Evolutionary conservation across 2,888 invertebrate genomes (phyloP), one percentile per base, ranked within the genome.

Genomic region (Norana najaformis): DNA sequence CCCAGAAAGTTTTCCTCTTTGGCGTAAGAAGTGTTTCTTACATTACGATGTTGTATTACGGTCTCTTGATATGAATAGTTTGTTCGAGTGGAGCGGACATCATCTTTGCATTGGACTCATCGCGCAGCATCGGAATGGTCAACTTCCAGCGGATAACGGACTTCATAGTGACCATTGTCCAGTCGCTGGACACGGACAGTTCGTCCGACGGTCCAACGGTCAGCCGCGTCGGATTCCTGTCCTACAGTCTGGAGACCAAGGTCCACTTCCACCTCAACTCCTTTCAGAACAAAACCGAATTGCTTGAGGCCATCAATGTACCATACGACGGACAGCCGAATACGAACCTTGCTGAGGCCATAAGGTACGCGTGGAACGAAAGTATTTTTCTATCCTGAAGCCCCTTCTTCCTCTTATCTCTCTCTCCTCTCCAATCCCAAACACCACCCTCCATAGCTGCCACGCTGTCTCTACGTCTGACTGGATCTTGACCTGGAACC

Each of bases 241-340:
- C 90, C 41, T 91, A 69, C 69, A 90, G 90, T 14, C 88, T 47
- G 20, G 41, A 35, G 18, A n/a, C 90, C 18, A 69, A 18, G 23
- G 88, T 91, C 13, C 34, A 36, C 53, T 90, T 88, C 69, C 34
- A 85, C 34, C 69, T 91, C 34, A 89, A 41, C 41, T 85, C 23
- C n/a, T 83, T 88, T 85, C 83, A 23, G n/a, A 30, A 38, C 35
- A 89, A 88, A n/a, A 53, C 20, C 34, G 90, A 88, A 30, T 37
- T 89, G 34, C 91, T 92, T 23, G 90, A 91, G 34, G 91, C 88
- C n/a, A 39, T 90, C n/a, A 89, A 89, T 39, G 89, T 91, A 8
- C 90, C 90, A 6, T 91, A 89, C 82, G 88, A 85, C 11, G 89
- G 89, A 16, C 90, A 90, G 16, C 53, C 90, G 34, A 90, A 90